Conservation (phyloP, 2,888 invertebrate species). For the Germaria angustata region DNA sequence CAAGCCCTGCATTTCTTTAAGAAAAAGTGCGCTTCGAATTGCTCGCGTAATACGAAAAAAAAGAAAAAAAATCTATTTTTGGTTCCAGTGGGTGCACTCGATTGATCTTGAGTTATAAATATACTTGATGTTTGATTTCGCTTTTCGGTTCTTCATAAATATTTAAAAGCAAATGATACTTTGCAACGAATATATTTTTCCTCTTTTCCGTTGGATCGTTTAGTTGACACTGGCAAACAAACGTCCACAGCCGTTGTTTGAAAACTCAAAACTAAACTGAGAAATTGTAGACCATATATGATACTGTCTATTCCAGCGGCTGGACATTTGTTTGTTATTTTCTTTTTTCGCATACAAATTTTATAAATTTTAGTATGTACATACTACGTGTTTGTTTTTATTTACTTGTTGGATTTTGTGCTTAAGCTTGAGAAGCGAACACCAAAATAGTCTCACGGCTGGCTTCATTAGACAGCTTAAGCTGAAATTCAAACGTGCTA, state of each 20-base stretch:
- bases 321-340: conserved; percentile 29
- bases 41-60: not conserved
- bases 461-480: conserved; percentile 49
- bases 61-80: conserved; percentile 10
- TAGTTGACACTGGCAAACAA: conserved; percentile 43
- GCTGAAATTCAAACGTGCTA: conserved; percentile 37
- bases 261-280: conserved; percentile 59
- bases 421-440: conserved; percentile 38
- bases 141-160: not conserved
- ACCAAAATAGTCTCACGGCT: conserved; percentile 45
- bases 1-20: too few relatives aligned
- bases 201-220: not conserved
- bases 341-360: conserved; percentile 31
- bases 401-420: not conserved
- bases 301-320: conserved; percentile 51
- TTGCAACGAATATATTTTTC: not conserved
- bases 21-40: too few relatives aligned
- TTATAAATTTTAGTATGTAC: not conserved
- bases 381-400: not conserved
- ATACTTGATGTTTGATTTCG: not conserved
- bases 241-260: conserved; percentile 58
- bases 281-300: conserved; percentile 51
- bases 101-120: conserved; percentile 19
- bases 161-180: not conserved
- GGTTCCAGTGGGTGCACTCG: conserved; percentile 35